Evolutionary conservation across 2,113 vertebrate species (phyloP).

Genomic region (Percopsis transmontana): DNA sequence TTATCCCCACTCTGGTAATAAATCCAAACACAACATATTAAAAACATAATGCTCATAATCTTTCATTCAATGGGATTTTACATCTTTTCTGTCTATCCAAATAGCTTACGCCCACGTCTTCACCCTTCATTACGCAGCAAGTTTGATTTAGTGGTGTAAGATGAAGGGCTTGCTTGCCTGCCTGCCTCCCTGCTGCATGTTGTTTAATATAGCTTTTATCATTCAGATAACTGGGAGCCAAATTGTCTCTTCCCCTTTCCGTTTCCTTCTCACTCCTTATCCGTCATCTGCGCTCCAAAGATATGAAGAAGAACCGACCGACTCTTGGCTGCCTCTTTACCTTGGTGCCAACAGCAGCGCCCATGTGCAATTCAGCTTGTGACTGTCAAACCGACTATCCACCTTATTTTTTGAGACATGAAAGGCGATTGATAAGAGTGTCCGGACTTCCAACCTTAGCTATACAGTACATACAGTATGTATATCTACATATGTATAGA

Average conservation of each 20-base stretch:
- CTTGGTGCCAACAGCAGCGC: constrained; percentile 45
- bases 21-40: constrained; percentile 1
- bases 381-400: constrained; percentile 26
- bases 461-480: neutral
- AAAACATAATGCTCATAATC: constrained; percentile 14
- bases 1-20: neutral
- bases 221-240: constrained; percentile 33
- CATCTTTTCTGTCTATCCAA: neutral
- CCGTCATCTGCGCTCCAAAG: constrained; percentile 46
- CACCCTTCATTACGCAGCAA: too few species aligned
- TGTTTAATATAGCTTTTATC: constrained; percentile 40
- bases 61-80: neutral
- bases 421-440: too few species aligned
- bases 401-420: too few species aligned
- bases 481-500: neutral
- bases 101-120: neutral
- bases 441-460: too few species aligned
- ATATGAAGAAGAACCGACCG: constrained; percentile 39
- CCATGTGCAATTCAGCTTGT: constrained; percentile 41
- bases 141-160: constrained; percentile 2
- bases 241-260: constrained; percentile 58
- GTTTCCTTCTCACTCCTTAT: constrained; percentile 52
- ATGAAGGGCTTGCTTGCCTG: constrained; percentile 18
- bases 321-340: constrained; percentile 45
- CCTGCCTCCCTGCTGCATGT: constrained; percentile 18